Base-by-base conservation (phyloP, 2,113 vertebrate species). In the Cnemophilus loriae region DNA sequence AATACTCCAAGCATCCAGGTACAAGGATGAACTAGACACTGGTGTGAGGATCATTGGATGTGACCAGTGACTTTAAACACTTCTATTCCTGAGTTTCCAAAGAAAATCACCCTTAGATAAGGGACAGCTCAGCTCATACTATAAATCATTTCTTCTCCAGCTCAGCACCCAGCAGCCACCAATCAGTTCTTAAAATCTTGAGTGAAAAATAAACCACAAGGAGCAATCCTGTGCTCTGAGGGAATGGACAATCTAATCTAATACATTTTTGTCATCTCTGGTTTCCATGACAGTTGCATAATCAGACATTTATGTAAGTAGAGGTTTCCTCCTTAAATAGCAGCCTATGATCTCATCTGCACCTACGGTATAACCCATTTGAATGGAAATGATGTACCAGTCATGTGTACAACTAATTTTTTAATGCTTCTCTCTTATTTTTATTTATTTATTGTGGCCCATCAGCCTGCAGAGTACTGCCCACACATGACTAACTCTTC, bases 211-310 rank as follows among this genome's bases (percentile, higher is more conserved):
- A 93, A 87, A 76, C 55, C 67, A 21, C n/a, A 46, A 61, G 89
- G 82, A 93, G 35, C 81, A 77, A 91, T 93, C 84, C 61, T 76
- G 93, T 2, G 1, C 77, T 89, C 81, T 1, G 6, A 95, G 78
- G 82, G 78, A 84, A 94, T 26, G 90, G 93, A 65, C 94, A 87
- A 93, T 75, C 82, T 96, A 60, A 90, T 93, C 89, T 73, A 73
- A 91, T 77, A 46, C 75, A 90, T 94, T 84, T 87, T 93, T 94
- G 90, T 87, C 95, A 93, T 96, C 87, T 80, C 78, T 94, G 84
- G 95, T 97, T 97, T 96, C 96, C 94, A 96, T 96, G 95, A 88
- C 94, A 96, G 94, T 96, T 96, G 94, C 91, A 96, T 97, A 96
- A 97, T 96, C 89, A 94, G 94, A 83, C 78, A 47, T 96, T 96